Conservation (phyloP, 1,140 invertebrate species). For the Caenorhabditis remanei region DNA sequence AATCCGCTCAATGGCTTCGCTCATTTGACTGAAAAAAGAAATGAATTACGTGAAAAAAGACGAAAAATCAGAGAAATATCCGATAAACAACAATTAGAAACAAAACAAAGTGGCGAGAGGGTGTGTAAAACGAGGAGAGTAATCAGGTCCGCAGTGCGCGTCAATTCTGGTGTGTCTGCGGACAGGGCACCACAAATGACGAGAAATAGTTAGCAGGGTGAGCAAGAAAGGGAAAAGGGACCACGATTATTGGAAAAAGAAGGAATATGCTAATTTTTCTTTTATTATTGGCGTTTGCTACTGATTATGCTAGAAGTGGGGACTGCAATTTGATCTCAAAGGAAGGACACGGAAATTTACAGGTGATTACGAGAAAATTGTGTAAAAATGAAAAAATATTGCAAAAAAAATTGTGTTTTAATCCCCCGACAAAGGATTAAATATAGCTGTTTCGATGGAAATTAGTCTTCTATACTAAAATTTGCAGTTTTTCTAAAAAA, state of each 20-base stretch:
- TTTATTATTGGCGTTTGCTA: neutral
- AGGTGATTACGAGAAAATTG: neutral
- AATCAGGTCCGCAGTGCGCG: too few species aligned
- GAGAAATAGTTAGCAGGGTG: too few species aligned
- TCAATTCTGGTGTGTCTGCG: too few species aligned
- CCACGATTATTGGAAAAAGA: constrained; percentile 10
- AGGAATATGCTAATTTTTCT: neutral
- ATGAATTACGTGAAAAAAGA: neutral
- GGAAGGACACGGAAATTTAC: neutral
- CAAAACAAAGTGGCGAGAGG: neutral
- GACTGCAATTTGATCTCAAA: neutral
- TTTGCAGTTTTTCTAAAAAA: too few species aligned
- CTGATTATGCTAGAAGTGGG: neutral
- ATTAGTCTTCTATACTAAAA: too few species aligned
- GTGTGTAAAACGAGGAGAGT: neutral
- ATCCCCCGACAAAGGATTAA: too few species aligned
- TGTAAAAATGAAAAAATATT: too few species aligned
- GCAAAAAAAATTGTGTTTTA: too few species aligned
- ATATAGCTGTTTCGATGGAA: too few species aligned
- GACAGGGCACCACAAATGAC: too few species aligned
- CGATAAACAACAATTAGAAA: neutral
- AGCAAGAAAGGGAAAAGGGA: too few species aligned
- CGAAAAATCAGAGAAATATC: neutral
- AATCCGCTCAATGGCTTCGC: neutral
- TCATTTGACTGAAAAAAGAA: neutral